These are phyloP conservation scores for Crypturellus undulatus DNA, from an alignment of 2,113 vertebrate genomes.

Conservation along the genomic window DNA sequence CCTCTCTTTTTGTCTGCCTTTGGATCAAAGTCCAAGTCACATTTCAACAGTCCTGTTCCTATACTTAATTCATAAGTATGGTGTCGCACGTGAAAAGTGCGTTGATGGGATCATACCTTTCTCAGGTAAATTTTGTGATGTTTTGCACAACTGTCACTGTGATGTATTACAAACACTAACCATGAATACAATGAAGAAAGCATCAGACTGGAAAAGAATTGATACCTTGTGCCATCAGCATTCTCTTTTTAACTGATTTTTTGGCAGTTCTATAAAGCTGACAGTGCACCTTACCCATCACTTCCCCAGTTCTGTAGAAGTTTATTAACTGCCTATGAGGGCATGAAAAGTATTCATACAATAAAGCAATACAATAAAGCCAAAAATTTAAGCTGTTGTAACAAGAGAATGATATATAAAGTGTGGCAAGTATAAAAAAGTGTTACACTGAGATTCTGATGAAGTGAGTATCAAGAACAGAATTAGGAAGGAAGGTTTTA, in stretches of 20 bases:
- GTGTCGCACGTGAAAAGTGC: constrained; percentile 2
- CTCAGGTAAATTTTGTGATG: constrained; percentile 26
- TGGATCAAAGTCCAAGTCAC: not conserved
- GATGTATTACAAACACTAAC: constrained; percentile 5
- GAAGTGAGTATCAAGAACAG: not conserved
- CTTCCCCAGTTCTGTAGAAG: not conserved
- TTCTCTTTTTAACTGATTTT: constrained; percentile 27
- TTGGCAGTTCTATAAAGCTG: constrained; percentile 22
- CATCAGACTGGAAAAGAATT: constrained; percentile 10
- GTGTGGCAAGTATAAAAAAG: not conserved
- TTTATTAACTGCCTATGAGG: not conserved
- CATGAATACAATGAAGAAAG: not conserved
- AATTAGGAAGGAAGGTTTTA: not conserved
- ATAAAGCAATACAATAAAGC: not conserved
- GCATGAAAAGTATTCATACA: not conserved
- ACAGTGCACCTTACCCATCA: not conserved
- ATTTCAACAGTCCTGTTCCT: not conserved
- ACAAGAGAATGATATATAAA: not conserved
- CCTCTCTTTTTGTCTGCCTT: not conserved
- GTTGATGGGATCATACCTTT: constrained; percentile 26
- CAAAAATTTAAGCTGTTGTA: not conserved
- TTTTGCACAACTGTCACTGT: constrained; percentile 17
- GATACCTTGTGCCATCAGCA: not conserved
- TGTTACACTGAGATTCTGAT: not conserved
- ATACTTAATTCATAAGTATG: not conserved